Evolutionary conservation across 1,140 invertebrate genomes (phyloP), one percentile per base, ranked within the genome.

Genomic region (Caenorhabditis latens): DNA sequence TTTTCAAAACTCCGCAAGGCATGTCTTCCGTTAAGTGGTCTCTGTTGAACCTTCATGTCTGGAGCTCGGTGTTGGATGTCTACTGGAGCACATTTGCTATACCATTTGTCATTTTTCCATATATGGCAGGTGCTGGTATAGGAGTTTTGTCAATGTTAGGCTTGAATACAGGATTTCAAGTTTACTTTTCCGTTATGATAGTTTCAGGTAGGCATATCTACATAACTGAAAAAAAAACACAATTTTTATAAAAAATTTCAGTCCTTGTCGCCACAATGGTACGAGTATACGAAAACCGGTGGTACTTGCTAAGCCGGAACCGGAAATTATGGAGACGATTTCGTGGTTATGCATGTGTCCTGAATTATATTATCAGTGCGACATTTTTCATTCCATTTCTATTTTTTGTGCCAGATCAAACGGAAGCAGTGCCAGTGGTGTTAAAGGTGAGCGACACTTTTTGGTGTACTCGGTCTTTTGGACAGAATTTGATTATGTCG

Each of bases 11-110:
- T 6, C 65, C 65, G 13, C 40, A 71, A 16, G 65, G 65, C 16
- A 71, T 71, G 65, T 43, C 65, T 71, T 71, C 65, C 7, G 65
- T 71, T 1, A 71, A 71, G 16, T 71, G 65, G 65, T 71, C 65
- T 8, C 65, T 71, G 6, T 71, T 71, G 42, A 71, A n/a, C 14
- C n/a, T 71, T 5, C 65, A 71, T n/a, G 14, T 71, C 46, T 71
- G 65, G 65, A 71, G 65, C n/a, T 71, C 65, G 6, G 46, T 71
- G 14, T 19, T 71, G 19, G 65, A 71, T 71, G 65, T 71, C 16
- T 71, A 71, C 42, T 71, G 65, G 65, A 71, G 65, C 42, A 43
- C 42, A 46, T 46, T 71, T 46, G 65, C 65, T 7, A 71, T 71
- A 32, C 65, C 65, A 71, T 71, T 71, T 19, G 65, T 71, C 9